Conservation (phyloP, 2,888 invertebrate genomes). For the Latrodectus hesperus region DNA sequence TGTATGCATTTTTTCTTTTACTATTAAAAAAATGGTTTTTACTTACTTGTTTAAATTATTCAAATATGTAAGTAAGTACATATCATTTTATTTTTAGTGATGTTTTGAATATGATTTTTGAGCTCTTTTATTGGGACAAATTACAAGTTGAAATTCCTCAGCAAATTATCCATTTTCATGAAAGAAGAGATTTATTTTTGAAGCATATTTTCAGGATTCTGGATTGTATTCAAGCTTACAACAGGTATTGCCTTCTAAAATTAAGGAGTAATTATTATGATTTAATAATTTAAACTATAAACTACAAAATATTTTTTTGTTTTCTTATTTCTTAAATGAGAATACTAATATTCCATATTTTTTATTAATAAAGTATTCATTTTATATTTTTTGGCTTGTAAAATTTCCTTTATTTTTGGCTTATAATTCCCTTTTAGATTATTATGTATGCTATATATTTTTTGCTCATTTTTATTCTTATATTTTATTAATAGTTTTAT, state of each 20-base stretch:
- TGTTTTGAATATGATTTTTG: constrained; percentile 39
- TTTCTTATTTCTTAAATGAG: too few relatives aligned
- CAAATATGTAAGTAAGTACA: not conserved
- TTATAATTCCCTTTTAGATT: not conserved
- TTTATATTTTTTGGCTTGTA: too few relatives aligned
- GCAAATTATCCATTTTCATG: constrained; percentile 31
- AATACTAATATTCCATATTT: too few relatives aligned
- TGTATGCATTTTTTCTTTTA: too few relatives aligned
- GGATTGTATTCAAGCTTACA: constrained; percentile 40
- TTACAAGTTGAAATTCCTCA: constrained; percentile 50
- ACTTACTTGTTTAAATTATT: not conserved
- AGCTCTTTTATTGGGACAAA: constrained; percentile 60
- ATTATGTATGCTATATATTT: not conserved
- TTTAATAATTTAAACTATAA: too few relatives aligned
- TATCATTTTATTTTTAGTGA: constrained; percentile 29
- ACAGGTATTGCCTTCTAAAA: constrained; percentile 27
- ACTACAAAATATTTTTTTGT: too few relatives aligned
- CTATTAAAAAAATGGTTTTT: not conserved
- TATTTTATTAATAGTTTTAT: not conserved
- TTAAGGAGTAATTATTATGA: too few relatives aligned
- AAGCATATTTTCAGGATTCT: constrained; percentile 31
- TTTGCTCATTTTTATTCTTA: not conserved
- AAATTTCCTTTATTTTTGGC: not conserved
- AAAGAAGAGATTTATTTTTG: constrained; percentile 45
- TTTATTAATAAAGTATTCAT: too few relatives aligned